Conservation (phyloP, 2,797 vertebrate species). For the Fistularia tabacaria region DNA sequence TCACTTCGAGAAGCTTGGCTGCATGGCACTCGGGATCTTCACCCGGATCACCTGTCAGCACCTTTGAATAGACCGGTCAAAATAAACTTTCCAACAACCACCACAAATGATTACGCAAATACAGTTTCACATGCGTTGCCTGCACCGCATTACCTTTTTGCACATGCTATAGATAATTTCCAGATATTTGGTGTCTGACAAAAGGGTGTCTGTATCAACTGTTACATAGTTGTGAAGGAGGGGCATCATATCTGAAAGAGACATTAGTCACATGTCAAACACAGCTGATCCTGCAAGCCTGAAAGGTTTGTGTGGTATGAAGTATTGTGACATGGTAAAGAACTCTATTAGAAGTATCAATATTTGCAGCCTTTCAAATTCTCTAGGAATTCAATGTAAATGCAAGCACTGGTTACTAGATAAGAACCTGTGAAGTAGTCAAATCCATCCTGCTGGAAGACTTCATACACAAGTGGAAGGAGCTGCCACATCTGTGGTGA, state of each 20-base stretch:
- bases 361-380: too few relatives aligned
- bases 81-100: slow-evolving; percentile 1
- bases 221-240: slow-evolving; percentile 98
- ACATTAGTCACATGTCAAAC: slow-evolving; percentile 6
- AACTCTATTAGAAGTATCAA: too few relatives aligned
- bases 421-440: slow-evolving; percentile 92
- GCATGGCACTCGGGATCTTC: slow-evolving; percentile 98
- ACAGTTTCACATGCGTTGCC: not conserved
- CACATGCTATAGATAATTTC: slow-evolving; percentile 99
- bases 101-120: too few relatives aligned
- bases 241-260: slow-evolving; percentile 94
- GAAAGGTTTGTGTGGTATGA: not conserved
- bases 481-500: slow-evolving; percentile 99
- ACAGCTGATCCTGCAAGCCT: not conserved
- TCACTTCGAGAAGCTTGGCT: slow-evolving; percentile 93
- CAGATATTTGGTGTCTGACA: slow-evolving; percentile 97
- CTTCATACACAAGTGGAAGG: slow-evolving; percentile 94
- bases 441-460: slow-evolving; percentile 98
- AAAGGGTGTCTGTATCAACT: slow-evolving; percentile 93
- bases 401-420: not conserved
- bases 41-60: slow-evolving; percentile 94
- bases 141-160: slow-evolving; percentile 85
- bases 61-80: slow-evolving; percentile 60
- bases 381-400: not conserved
- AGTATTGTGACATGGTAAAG: not conserved